Conservation (phyloP, 2,888 invertebrate species). For the Acleris sparsana region DNA sequence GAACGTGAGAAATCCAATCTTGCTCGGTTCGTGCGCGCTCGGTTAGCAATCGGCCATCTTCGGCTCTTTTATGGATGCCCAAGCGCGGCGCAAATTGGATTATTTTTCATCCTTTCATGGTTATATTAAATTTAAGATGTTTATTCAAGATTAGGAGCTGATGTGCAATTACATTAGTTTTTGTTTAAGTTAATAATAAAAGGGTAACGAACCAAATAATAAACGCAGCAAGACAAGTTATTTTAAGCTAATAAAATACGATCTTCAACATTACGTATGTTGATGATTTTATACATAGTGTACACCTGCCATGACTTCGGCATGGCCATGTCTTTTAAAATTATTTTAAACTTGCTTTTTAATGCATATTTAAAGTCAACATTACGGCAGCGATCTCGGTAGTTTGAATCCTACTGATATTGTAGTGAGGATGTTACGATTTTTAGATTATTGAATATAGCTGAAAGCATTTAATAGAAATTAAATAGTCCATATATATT, state of each 20-base stretch:
- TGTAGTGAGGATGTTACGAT: too few species aligned
- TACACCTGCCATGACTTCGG: too few species aligned
- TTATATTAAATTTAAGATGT: constrained; percentile 42
- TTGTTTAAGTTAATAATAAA: constrained; percentile 56
- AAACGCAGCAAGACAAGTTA: constrained; percentile 52
- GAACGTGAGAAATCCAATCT: constrained; percentile 70
- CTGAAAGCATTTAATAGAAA: too few species aligned
- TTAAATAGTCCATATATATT: too few species aligned
- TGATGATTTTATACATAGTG: constrained; percentile 54
- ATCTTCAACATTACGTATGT: constrained; percentile 49
- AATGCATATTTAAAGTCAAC: too few species aligned
- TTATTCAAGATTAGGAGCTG: constrained; percentile 36
- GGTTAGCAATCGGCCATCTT: constrained; percentile 61
- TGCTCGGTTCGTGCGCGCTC: constrained; percentile 57
- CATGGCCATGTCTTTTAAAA: too few species aligned
- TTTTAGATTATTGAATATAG: too few species aligned
- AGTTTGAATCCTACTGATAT: too few species aligned
- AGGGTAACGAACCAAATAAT: constrained; percentile 76
- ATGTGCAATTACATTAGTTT: constrained; percentile 43
- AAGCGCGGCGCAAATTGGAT: constrained; percentile 44
- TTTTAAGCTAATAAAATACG: constrained; percentile 66
- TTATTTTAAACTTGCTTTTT: too few species aligned
- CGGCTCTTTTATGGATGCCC: constrained; percentile 61
- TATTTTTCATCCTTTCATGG: constrained; percentile 32
- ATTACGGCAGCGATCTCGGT: too few species aligned